Evolutionary conservation across 92 coral and sea anemone species (phyloP).

Genomic region (Phenganax stokvisi): DNA sequence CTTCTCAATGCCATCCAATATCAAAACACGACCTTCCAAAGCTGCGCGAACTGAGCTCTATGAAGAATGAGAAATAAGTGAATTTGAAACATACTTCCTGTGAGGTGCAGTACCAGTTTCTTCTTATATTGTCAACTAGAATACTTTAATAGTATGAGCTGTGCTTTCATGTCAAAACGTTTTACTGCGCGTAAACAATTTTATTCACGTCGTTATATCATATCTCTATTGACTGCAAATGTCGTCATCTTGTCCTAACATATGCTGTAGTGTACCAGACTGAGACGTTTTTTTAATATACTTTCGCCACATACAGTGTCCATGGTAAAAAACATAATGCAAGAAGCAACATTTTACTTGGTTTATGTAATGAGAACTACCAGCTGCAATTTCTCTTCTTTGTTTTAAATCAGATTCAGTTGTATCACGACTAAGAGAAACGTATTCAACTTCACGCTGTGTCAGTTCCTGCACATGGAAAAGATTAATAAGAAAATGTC

Average conservation of each 20-base stretch:
- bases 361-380: slow-evolving; percentile 83
- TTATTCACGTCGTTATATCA: too few species aligned
- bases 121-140: too few species aligned
- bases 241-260: too few species aligned
- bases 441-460: slow-evolving; percentile 83
- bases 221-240: too few species aligned
- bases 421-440: slow-evolving; percentile 88
- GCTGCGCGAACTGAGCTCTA: slow-evolving; percentile 95
- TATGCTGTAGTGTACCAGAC: too few species aligned
- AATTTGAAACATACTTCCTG: neutral
- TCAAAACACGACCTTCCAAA: slow-evolving; percentile 73
- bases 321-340: neutral
- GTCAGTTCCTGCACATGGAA: slow-evolving; percentile 68
- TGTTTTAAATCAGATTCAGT: slow-evolving; percentile 95
- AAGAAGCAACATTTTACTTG: slow-evolving; percentile 38
- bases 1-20: slow-evolving; percentile 94
- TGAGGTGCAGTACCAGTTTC: neutral
- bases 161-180: too few species aligned
- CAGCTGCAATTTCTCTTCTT: slow-evolving; percentile 79
- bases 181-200: too few species aligned
- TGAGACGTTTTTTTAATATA: too few species aligned
- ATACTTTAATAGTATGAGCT: too few species aligned
- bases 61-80: neutral
- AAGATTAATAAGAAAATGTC: neutral
- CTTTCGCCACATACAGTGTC: neutral